Evolutionary conservation across 2,113 vertebrate species (phyloP).

Genomic region (Haemorhous mexicanus): DNA sequence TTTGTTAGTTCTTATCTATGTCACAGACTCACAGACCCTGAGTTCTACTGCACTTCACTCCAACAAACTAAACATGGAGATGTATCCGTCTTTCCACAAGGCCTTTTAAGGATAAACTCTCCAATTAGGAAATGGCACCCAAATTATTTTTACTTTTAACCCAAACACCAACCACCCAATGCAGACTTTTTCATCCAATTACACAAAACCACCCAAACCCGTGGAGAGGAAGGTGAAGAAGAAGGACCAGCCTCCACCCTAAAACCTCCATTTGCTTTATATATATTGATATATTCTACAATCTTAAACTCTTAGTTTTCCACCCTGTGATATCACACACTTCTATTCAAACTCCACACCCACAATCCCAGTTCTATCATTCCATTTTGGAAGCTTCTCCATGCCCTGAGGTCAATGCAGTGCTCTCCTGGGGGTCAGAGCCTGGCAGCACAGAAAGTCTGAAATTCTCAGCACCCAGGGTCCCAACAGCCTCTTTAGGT

Average conservation of each 20-base stretch:
- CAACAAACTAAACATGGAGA: neutral
- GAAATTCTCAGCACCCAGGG: neutral
- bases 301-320: neutral
- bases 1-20: neutral
- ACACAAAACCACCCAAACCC: neutral
- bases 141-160: neutral
- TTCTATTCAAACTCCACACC: neutral
- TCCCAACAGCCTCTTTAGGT: neutral
- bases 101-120: neutral
- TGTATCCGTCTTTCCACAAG: neutral
- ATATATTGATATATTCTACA: neutral
- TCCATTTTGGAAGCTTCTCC: neutral
- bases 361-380: neutral
- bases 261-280: neutral
- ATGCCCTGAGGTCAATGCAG: neutral
- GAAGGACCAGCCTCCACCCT: neutral
- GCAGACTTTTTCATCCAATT: neutral
- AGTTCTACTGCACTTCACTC: neutral
- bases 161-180: neutral
- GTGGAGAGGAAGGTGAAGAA: neutral
- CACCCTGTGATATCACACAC: accelerated
- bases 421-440: neutral
- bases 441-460: neutral
- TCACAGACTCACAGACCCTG: neutral
- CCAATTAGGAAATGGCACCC: neutral